These are phyloP conservation scores for Andrena haemorrhoa DNA, from an alignment of 2,888 invertebrate species.

Conservation along the genomic window DNA sequence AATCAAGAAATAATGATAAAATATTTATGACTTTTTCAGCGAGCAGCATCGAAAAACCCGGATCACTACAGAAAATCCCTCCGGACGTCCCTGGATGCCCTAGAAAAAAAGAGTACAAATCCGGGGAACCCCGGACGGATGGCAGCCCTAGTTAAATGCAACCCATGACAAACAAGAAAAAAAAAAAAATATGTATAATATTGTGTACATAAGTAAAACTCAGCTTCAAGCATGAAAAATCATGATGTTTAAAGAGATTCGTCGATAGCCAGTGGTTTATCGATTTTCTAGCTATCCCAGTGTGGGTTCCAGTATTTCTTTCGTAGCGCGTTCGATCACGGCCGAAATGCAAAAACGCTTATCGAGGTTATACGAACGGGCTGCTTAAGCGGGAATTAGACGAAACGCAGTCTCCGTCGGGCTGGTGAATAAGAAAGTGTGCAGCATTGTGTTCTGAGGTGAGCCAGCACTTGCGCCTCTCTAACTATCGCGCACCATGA, in stretches of 20 bases:
- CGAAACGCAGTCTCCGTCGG: constrained; percentile 45
- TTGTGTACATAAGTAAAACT: too few relatives aligned
- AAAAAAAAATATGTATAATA: not conserved
- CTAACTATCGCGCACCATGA: not conserved
- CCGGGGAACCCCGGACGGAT: too few relatives aligned
- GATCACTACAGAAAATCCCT: too few relatives aligned
- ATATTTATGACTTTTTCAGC: too few relatives aligned
- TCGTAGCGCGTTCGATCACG: constrained; percentile 29
- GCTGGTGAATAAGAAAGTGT: constrained; percentile 39
- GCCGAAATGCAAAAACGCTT: constrained; percentile 44
- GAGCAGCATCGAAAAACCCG: too few relatives aligned
- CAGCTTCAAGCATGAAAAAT: not conserved
- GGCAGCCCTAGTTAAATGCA: too few relatives aligned
- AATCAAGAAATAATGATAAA: too few relatives aligned
- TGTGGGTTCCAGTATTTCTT: constrained; percentile 27
- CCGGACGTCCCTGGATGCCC: too few relatives aligned
- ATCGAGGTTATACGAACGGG: constrained; percentile 41
- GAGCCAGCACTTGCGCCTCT: not conserved
- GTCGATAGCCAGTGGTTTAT: not conserved
- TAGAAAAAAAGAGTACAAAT: too few relatives aligned
- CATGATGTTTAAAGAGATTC: not conserved
- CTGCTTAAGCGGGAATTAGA: constrained; percentile 34
- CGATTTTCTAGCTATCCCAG: not conserved
- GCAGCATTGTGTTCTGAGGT: constrained; percentile 27
- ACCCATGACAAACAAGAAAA: too few relatives aligned